Evolutionary conservation across 2,888 invertebrate genomes (phyloP).

Genomic region (Cryptus armator): DNA sequence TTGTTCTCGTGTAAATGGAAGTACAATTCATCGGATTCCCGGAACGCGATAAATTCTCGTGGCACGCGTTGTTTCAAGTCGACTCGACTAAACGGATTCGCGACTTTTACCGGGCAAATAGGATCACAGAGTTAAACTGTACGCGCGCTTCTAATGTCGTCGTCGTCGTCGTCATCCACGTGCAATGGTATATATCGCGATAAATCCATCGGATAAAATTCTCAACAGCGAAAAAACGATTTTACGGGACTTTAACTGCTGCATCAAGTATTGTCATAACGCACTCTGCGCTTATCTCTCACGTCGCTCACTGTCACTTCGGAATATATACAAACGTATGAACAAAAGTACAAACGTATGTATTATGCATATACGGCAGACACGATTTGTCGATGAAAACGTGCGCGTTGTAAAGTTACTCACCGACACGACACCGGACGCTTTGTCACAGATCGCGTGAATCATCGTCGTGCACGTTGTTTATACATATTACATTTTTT

Average conservation of each 20-base stretch:
- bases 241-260: not conserved
- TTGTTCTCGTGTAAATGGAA: not conserved
- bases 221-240: not conserved
- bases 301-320: not conserved
- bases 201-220: constrained; percentile 15
- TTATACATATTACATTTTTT: too few species aligned
- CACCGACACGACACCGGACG: too few species aligned
- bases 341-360: not conserved
- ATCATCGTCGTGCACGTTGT: too few species aligned
- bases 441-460: too few species aligned
- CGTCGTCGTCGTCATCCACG: not conserved
- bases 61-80: not conserved
- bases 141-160: not conserved
- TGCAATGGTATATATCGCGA: not conserved
- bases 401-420: too few species aligned
- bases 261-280: not conserved
- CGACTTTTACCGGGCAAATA: constrained; percentile 17
- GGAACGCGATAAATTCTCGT: not conserved
- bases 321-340: not conserved
- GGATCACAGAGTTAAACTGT: constrained; percentile 20
- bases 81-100: constrained; percentile 22
- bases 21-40: not conserved
- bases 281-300: not conserved
- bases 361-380: not conserved
- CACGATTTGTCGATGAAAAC: not conserved